Conservation (phyloP, 2,888 invertebrate genomes). For the Magallana nippona region DNA sequence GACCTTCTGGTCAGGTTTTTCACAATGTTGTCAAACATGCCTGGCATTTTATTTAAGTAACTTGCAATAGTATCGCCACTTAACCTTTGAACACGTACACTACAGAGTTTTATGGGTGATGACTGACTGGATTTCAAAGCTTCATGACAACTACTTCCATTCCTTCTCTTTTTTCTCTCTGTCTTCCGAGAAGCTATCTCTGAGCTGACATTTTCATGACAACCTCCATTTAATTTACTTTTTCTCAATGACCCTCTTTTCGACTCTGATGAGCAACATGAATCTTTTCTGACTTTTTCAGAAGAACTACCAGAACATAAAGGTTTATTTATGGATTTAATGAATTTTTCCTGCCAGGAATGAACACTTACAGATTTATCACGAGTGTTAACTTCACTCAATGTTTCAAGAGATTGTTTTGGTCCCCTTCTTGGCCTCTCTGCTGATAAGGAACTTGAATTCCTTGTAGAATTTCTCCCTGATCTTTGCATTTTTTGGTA, state of each 20-base stretch:
- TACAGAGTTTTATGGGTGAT: slow-evolving; percentile 18
- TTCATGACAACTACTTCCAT: background rate
- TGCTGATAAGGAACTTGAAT: no score
- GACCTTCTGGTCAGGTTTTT: background rate
- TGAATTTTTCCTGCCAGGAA: no score
- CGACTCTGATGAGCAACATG: no score
- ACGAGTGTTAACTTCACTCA: no score
- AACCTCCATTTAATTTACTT: background rate
- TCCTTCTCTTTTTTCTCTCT: background rate
- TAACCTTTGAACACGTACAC: slow-evolving; percentile 9
- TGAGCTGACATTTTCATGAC: background rate
- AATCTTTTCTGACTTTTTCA: no score
- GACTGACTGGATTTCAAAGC: background rate
- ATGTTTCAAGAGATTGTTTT: no score
- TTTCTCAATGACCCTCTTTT: background rate
- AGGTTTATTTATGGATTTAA: no score
- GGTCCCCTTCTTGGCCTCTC: no score
- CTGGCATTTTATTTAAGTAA: background rate
- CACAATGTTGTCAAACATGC: background rate
- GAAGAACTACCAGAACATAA: no score
- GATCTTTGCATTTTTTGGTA: background rate
- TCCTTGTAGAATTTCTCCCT: background rate
- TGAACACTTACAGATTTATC: no score
- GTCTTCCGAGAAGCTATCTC: background rate
- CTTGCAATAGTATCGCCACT: background rate